Base-by-base conservation (phyloP, 2,797 vertebrate species). In the Crypturellus tataupa region DNA sequence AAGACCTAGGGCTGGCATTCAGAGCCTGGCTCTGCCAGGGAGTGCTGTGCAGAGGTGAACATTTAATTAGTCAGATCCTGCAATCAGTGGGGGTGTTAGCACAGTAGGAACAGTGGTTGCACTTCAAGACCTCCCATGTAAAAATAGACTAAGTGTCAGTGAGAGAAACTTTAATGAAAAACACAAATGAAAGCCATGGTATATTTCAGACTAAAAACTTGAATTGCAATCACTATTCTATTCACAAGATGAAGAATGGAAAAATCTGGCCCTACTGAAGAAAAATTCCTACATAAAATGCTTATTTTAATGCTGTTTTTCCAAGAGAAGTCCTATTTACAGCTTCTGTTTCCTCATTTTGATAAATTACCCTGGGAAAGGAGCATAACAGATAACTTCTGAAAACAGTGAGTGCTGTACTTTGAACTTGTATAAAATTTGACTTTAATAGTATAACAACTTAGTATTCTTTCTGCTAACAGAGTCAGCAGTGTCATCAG, bases 1-100 rank as follows among this genome's bases (percentile, higher is more conserved):
- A 51, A 79, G 90, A 83, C 47, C 62, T 46, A 42, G 89, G 56
- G 25, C 47, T 79, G 63, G 19, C n/a, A 42, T 80, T 87, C 19
- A 64, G 51, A 89, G 73, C 67, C 82, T 67, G 60, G 42, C 17
- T 76, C 73, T 75, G 33, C 58, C 49, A 33, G 19, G 31, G n/a
- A 35, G 31, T 53, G 67, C 59, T 94, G 89, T 89, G 46, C 42
- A 86, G 70, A 68, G 58, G 55, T 67, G 76, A 91, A 70, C 51
- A 12, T 89, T 79, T 87, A 92, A 95, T 90, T 95, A 70, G 76
- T 53, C 25, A 21, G 80, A 87, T 87, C 77, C 67, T 81, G 80
- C 87, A 89, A 90, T 79, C 60, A 42, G 56, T 86, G 82, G 51
- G 56, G 56, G 47, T 93, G 72, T 39, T 0, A 0, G 73, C 82